Conservation (phyloP, 2,888 invertebrate genomes). For the Orthonychiurus folsomi region DNA sequence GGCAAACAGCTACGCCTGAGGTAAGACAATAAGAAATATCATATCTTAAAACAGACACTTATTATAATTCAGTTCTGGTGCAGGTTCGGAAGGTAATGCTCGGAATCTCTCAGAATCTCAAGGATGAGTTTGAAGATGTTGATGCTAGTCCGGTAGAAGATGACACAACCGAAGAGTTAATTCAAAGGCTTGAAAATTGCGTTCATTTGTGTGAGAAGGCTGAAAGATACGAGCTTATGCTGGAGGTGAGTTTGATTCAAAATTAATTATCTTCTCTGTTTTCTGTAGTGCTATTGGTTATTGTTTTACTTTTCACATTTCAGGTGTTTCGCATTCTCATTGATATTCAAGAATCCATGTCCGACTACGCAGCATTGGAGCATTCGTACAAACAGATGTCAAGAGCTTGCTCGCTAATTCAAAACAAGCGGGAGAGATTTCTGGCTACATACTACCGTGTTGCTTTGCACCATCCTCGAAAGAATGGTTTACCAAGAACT, state of each 20-base stretch:
- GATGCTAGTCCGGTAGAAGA: slow-evolving; percentile 36
- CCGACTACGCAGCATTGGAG: slow-evolving; percentile 39
- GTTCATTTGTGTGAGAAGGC: slow-evolving; percentile 35
- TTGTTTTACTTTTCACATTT: slow-evolving; percentile 4
- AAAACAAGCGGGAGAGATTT: slow-evolving; percentile 39
- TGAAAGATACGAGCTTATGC: slow-evolving; percentile 39
- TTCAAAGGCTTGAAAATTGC: slow-evolving; percentile 37
- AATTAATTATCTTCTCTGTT: slow-evolving; percentile 5
- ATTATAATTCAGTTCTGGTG: background rate
- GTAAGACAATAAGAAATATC: slow-evolving; percentile 17
- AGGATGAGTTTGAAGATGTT: slow-evolving; percentile 36
- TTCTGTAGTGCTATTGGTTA: too few species aligned
- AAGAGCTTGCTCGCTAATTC: slow-evolving; percentile 34
- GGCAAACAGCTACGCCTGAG: slow-evolving; percentile 36
- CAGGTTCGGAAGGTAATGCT: slow-evolving; percentile 37
- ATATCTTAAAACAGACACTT: slow-evolving; percentile 4
- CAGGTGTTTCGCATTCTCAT: slow-evolving; percentile 40
- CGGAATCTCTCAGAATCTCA: slow-evolving; percentile 37
- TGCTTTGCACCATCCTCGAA: slow-evolving; percentile 33
- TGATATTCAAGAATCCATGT: slow-evolving; percentile 39
- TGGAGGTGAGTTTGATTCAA: slow-evolving; percentile 28
- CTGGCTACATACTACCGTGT: slow-evolving; percentile 39
- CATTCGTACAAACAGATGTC: slow-evolving; percentile 40
- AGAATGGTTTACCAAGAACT: slow-evolving; percentile 24
- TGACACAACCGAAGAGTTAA: slow-evolving; percentile 38